Percentiles rank a stretch among this genome's conserved stretches.
Conservation (phyloP, 2,113 vertebrate species). For the Limnothrissa miodon region DNA sequence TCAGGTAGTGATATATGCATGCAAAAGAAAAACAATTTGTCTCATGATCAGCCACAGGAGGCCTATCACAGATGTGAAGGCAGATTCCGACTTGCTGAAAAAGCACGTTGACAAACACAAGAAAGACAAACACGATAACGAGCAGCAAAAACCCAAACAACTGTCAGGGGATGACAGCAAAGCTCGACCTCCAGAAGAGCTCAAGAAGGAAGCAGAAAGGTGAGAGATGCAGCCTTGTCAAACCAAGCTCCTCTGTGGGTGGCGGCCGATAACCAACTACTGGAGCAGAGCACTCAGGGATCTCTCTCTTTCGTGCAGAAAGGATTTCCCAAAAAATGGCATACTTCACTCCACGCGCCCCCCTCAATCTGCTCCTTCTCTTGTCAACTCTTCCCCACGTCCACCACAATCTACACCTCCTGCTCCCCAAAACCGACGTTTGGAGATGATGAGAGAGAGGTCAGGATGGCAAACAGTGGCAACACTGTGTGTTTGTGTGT, state of each 20-base stretch:
- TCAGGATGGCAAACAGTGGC: slow-evolving; percentile 39
- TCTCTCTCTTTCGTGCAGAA: slow-evolving; percentile 57
- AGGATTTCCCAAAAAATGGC: slow-evolving; percentile 54
- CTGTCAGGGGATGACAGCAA: slow-evolving; percentile 29
- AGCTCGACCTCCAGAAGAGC: slow-evolving; percentile 45
- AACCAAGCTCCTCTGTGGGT: not conserved
- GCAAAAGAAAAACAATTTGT: slow-evolving; percentile 35
- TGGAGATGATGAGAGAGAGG: slow-evolving; percentile 64
- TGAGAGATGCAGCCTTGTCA: slow-evolving; percentile 50
- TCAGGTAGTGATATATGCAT: not conserved
- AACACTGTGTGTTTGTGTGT: not conserved
- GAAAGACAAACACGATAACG: slow-evolving; percentile 50
- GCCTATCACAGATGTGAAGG: slow-evolving; percentile 52
- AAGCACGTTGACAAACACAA: slow-evolving; percentile 50
- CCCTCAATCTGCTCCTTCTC: slow-evolving; percentile 20
- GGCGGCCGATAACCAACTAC: slow-evolving; percentile 19
- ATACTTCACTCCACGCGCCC: not conserved
- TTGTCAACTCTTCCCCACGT: slow-evolving; percentile 15
- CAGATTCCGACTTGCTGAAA: slow-evolving; percentile 53
- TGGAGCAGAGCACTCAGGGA: slow-evolving; percentile 1
- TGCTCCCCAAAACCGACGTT: slow-evolving; percentile 38
- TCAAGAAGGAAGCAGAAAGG: slow-evolving; percentile 63
- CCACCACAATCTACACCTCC: slow-evolving; percentile 40
- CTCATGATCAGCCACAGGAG: slow-evolving; percentile 59
- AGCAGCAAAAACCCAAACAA: slow-evolving; percentile 44